These are phyloP conservation scores for Montipora cactus DNA, from an alignment of 64 coral and sea anemone species.

Conservation along the genomic window DNA sequence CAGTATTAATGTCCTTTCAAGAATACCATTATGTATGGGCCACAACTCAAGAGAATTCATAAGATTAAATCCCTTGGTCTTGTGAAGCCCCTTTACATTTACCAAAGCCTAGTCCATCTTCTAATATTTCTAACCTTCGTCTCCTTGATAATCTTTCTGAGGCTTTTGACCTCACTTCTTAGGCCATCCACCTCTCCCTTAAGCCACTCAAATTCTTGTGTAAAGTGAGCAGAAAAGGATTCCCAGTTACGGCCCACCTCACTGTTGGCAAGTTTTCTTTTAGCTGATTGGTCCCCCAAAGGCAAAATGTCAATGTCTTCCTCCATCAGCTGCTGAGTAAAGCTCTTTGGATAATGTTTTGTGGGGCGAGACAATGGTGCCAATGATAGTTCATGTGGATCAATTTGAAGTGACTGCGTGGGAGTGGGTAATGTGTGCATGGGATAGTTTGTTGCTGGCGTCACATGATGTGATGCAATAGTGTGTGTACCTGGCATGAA, in stretches of 20 bases:
- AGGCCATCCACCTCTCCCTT: slow-evolving; percentile 50
- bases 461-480: background rate
- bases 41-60: no score
- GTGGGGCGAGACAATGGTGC: slow-evolving; percentile 5
- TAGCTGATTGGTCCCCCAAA: background rate
- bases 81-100: no score
- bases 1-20: no score
- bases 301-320: background rate
- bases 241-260: slow-evolving; percentile 11
- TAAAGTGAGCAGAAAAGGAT: slow-evolving; percentile 27
- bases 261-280: background rate
- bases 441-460: background rate
- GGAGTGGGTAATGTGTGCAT: background rate
- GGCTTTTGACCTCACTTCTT: slow-evolving; percentile 2
- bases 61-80: no score
- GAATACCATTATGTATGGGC: no score
- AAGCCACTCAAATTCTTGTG: slow-evolving; percentile 37
- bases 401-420: background rate
- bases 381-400: background rate
- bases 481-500: background rate
- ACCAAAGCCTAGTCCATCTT: background rate
- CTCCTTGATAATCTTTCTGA: slow-evolving; percentile 19
- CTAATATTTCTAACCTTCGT: no score
- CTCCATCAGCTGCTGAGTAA: background rate
- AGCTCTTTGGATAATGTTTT: background rate